A percentile compares a stretch with the other conserved stretches of the same genome.
Evolutionary conservation across 2,888 invertebrate species (phyloP).

Genomic region (Lasioglossum pauxillum): DNA sequence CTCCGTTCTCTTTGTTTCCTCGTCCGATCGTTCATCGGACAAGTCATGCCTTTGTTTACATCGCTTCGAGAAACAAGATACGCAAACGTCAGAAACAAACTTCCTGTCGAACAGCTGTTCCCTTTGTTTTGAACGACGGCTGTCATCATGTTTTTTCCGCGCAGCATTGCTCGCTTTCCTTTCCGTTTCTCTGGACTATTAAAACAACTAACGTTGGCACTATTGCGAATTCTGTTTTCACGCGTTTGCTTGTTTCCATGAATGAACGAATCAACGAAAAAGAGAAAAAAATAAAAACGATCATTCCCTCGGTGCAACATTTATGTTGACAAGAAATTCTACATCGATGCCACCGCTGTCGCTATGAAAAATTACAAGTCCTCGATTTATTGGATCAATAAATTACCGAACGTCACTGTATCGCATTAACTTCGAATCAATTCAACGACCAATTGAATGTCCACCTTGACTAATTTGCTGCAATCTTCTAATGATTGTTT

Average conservation of each 20-base stretch:
- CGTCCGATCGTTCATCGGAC: neutral
- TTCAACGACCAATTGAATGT: conserved; percentile 9
- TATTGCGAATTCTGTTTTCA: conserved; percentile 27
- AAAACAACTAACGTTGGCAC: conserved; percentile 46
- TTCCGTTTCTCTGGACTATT: conserved; percentile 22
- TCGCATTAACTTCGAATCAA: conserved; percentile 1
- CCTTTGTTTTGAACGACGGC: conserved; percentile 51
- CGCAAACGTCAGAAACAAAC: neutral
- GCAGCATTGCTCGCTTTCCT: conserved; percentile 17
- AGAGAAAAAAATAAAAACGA: neutral
- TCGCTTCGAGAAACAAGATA: neutral
- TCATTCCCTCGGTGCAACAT: too few relatives aligned
- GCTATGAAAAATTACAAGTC: neutral
- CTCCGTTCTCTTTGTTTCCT: neutral
- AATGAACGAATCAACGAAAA: neutral
- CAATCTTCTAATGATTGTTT: conserved; percentile 19
- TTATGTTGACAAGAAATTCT: neutral
- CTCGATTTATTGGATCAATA: neutral
- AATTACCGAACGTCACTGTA: conserved; percentile 3
- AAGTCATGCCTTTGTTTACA: neutral
- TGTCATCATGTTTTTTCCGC: neutral
- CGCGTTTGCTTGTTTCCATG: neutral
- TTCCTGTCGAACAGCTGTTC: conserved; percentile 44
- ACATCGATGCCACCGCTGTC: neutral
- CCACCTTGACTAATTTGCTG: neutral